Evolutionary conservation across 1,140 invertebrate species (phyloP), one percentile per base, ranked within the genome.

Genomic region (Pygmarrhopalites habei): DNA sequence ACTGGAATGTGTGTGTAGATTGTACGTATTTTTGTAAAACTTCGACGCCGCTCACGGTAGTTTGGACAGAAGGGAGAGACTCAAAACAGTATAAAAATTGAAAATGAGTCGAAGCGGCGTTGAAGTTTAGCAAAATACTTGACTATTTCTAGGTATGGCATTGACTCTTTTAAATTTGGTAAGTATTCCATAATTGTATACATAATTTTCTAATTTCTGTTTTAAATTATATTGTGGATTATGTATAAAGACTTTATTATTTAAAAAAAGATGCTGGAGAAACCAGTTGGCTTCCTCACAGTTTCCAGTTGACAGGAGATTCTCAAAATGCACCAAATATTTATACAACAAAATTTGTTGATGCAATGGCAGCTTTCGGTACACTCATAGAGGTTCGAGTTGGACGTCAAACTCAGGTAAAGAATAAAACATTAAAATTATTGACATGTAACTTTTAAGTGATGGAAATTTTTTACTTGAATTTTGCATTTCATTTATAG

Each of bases 81-180:
- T n/a, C n/a, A n/a, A n/a, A n/a, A n/a, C n/a, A n/a, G n/a, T n/a
- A n/a, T n/a, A n/a, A n/a, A n/a, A n/a, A n/a, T n/a, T n/a, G n/a
- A n/a, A n/a, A n/a, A n/a, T n/a, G n/a, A n/a, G n/a, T n/a, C n/a
- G n/a, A n/a, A n/a, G n/a, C n/a, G n/a, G n/a, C n/a, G n/a, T n/a
- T n/a, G n/a, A n/a, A n/a, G n/a, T n/a, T n/a, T n/a, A n/a, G n/a
- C n/a, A n/a, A n/a, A n/a, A n/a, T n/a, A n/a, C n/a, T n/a, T n/a
- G n/a, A n/a, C n/a, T n/a, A n/a, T n/a, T n/a, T 74, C 78, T 0
- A 75, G 78, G 1, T 81, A 81, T 62, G 85, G 83, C 1, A 86
- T 97, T 32, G 87, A 91, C 72, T 86, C 88, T 62, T 91, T 92
- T 65, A 96, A 96, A 74, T 95, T 95, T 72, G 94, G 46, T 49